phyloP scores from a whole-genome alignment of 2,113 vertebrate genomes.

The Diadophis punctatus region DNA sequence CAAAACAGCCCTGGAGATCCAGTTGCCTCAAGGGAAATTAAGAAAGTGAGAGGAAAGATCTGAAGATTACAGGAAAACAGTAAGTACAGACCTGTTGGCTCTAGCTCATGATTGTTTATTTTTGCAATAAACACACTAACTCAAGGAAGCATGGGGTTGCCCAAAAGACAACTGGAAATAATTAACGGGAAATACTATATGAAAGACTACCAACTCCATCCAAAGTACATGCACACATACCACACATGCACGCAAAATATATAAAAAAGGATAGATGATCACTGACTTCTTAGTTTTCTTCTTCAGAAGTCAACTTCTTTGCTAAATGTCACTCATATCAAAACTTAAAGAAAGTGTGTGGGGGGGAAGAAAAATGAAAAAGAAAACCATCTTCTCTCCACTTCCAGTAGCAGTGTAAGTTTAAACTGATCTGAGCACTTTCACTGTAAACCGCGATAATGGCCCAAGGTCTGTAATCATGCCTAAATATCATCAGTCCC shows the following conservation, averaged over 20 bases:
- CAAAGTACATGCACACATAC: background rate
- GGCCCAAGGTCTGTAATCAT: conserved; percentile 14
- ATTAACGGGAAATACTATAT: conserved; percentile 21
- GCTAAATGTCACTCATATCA: background rate
- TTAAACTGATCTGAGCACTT: conserved; percentile 2
- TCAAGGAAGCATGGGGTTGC: background rate
- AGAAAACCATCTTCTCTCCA: background rate
- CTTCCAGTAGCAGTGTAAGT: conserved; percentile 23
- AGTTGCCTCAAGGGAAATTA: background rate
- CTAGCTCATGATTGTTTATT: conserved; percentile 10
- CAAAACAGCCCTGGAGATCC: background rate
- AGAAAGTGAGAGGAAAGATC: conserved; percentile 2
- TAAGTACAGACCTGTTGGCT: conserved; percentile 5
- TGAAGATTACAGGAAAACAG: conserved; percentile 12
- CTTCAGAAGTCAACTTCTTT: conserved; percentile 24
- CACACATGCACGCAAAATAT: background rate
- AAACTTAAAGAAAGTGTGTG: background rate
- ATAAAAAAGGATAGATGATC: background rate
- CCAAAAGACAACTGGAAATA: conserved; percentile 33
- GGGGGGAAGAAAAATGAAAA: background rate
- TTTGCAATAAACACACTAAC: conserved; percentile 22
- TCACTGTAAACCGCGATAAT: background rate
- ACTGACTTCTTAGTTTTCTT: background rate
- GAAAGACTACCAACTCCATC: background rate
- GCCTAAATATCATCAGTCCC: background rate